Evolutionary conservation across 2,797 vertebrate species (phyloP).

Genomic region (Pachyuromys duprasi): DNA sequence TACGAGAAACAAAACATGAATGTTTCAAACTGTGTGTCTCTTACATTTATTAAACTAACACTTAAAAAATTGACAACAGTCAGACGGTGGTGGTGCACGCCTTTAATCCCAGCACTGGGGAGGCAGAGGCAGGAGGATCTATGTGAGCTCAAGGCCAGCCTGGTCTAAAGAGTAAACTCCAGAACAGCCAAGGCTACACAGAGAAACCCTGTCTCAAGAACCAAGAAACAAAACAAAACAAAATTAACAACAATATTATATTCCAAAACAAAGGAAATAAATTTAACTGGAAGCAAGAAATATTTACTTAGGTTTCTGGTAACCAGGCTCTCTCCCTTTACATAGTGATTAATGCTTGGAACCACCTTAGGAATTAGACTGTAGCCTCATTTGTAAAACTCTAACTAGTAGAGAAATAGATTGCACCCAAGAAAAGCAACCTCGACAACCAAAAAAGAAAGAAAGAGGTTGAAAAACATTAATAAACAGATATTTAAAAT

Average conservation of each 20-base stretch:
- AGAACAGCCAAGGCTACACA: too few relatives aligned
- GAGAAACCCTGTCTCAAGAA: too few relatives aligned
- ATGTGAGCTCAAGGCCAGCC: too few relatives aligned
- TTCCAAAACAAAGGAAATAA: background rate
- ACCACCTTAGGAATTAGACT: background rate
- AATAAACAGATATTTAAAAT: constrained; percentile 12
- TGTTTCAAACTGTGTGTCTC: background rate
- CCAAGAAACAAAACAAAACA: too few relatives aligned
- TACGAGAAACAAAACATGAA: constrained; percentile 46
- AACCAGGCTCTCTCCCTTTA: background rate
- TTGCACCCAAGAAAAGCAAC: background rate
- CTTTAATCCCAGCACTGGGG: too few relatives aligned
- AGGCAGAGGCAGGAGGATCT: too few relatives aligned
- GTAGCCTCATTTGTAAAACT: background rate
- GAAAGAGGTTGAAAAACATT: background rate
- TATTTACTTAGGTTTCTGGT: constrained; percentile 11
- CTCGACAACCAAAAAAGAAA: background rate
- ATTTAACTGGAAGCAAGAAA: constrained; percentile 13
- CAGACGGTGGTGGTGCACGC: too few relatives aligned
- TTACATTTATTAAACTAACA: constrained; percentile 27
- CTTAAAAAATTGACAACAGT: background rate
- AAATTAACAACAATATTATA: background rate
- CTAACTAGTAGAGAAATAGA: background rate
- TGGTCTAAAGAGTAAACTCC: too few relatives aligned
- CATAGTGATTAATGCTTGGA: background rate